Percentiles rank a stretch among this genome's conserved stretches.
phyloP scores from a whole-genome alignment of 2,113 vertebrate genomes.

The Triplophysa rosa region DNA sequence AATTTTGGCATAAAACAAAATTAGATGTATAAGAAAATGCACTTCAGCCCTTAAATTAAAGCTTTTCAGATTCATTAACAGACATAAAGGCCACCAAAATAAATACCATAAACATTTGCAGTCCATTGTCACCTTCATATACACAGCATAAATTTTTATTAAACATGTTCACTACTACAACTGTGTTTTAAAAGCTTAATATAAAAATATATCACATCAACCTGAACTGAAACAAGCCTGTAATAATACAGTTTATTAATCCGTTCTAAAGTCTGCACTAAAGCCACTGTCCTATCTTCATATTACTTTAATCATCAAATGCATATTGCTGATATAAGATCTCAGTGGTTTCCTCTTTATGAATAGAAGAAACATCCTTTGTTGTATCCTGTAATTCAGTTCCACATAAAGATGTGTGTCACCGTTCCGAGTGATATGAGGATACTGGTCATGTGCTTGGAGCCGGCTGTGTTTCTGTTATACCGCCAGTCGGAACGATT shows the following conservation, averaged over 20 bases:
- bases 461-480: constrained; percentile 60
- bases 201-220: too few relatives aligned
- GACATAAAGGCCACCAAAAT: background rate
- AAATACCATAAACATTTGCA: background rate
- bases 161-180: background rate
- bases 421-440: constrained; percentile 65
- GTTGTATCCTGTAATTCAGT: constrained; percentile 49
- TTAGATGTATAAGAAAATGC: background rate
- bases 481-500: constrained; percentile 64
- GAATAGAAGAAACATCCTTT: background rate
- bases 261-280: too few relatives aligned
- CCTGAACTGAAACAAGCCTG: too few relatives aligned
- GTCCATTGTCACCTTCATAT: background rate
- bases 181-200: background rate
- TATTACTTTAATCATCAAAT: background rate
- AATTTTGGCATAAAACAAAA: background rate
- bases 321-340: background rate
- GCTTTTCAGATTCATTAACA: background rate
- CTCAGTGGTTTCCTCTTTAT: background rate
- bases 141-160: too few relatives aligned
- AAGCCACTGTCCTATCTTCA: background rate
- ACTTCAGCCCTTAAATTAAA: constrained; percentile 16
- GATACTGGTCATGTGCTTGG: constrained; percentile 61
- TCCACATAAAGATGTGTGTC: constrained; percentile 62
- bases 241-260: too few relatives aligned